Evolutionary conservation across 2,113 vertebrate genomes (phyloP).

Genomic region (Poicephalus gulielmi): DNA sequence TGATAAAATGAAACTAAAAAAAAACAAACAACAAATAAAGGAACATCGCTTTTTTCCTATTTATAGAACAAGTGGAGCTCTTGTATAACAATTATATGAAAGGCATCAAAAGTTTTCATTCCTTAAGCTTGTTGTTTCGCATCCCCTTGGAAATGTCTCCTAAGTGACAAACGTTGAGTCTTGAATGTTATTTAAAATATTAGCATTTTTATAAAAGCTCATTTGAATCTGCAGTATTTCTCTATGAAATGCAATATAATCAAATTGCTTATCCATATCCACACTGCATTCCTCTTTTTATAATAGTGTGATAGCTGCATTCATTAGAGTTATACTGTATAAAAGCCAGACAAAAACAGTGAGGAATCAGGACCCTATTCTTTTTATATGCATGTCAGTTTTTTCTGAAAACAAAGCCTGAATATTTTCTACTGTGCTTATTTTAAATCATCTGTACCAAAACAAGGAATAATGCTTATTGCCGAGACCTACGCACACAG

Average conservation of each 20-base stretch:
- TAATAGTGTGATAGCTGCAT: not conserved
- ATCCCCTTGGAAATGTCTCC: not conserved
- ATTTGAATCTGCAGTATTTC: not conserved
- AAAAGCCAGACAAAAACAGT: not conserved
- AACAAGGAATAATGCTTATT: not conserved
- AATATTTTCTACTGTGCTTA: constrained; percentile 7
- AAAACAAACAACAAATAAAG: not conserved
- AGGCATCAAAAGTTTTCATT: not conserved
- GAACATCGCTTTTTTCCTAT: not conserved
- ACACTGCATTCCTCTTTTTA: not conserved
- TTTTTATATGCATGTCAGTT: not conserved
- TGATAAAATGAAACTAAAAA: not conserved
- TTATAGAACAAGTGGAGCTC: not conserved
- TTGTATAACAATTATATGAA: not conserved
- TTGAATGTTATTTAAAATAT: not conserved
- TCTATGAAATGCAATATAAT: not conserved
- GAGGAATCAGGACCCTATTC: not conserved
- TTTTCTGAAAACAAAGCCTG: constrained; percentile 10
- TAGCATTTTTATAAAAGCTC: not conserved
- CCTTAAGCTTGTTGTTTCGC: not conserved
- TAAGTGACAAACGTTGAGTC: not conserved
- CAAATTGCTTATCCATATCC: not conserved
- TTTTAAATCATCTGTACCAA: not conserved
- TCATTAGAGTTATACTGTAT: not conserved
- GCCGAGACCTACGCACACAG: not conserved